These are phyloP conservation scores for Rotaria sp. DNA, from an alignment of 2,888 invertebrate species.

Conservation along the genomic window DNA sequence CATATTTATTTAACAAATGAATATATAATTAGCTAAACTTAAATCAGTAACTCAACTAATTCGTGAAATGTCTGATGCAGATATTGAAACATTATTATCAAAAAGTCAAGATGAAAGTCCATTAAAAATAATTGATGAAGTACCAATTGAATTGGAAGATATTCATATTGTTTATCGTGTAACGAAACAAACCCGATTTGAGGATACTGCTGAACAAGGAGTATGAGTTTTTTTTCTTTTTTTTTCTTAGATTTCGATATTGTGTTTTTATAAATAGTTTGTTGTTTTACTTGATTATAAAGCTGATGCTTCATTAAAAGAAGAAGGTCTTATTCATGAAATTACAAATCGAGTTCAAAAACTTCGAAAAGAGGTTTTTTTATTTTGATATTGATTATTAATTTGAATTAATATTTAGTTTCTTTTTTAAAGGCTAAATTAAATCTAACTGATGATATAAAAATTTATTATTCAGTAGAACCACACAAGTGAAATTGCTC, in stretches of 20 bases:
- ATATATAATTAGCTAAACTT: neutral
- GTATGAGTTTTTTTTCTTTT: neutral
- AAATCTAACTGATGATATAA: constrained; percentile 37
- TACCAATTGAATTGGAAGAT: constrained; percentile 33
- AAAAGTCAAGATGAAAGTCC: neutral
- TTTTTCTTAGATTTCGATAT: too few species aligned
- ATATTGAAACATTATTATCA: constrained; percentile 60
- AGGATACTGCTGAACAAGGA: constrained; percentile 4
- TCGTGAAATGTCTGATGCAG: constrained; percentile 51
- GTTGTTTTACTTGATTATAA: constrained; percentile 79
- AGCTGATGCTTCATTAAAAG: constrained; percentile 78
- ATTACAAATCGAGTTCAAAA: constrained; percentile 91
- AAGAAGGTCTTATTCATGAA: constrained; percentile 89
- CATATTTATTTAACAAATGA: neutral
- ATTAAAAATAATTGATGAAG: neutral
- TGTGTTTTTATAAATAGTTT: neutral
- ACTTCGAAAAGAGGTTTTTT: constrained; percentile 71
- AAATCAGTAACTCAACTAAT: neutral
- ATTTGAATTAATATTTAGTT: neutral
- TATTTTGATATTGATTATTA: neutral
- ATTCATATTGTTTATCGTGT: constrained; percentile 23
- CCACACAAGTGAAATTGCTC: constrained; percentile 31
- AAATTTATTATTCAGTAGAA: constrained; percentile 34
- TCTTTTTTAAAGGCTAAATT: constrained; percentile 32
- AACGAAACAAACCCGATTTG: neutral